A percentile compares a stretch with the other conserved stretches of the same genome.
Evolutionary conservation across 2,888 invertebrate genomes (phyloP).

Genomic region (Nudaria mundana): DNA sequence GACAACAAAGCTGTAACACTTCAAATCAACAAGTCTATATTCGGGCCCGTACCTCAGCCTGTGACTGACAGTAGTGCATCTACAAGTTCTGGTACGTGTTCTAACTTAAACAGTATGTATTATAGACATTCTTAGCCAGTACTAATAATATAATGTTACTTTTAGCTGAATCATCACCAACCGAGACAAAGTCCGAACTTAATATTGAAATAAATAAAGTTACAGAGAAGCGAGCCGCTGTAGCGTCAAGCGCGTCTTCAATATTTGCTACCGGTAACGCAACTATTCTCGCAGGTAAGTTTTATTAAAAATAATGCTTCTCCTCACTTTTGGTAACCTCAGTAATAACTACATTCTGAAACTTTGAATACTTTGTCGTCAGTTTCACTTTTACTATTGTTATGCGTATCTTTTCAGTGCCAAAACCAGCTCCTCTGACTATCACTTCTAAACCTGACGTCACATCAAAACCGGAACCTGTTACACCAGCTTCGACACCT

Average conservation of each 20-base stretch:
- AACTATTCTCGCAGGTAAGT: conserved; percentile 15
- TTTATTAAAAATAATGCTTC: no score
- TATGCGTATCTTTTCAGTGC: conserved; percentile 38
- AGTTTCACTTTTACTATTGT: no score
- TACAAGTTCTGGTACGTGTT: conserved; percentile 31
- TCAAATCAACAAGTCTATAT: conserved; percentile 35
- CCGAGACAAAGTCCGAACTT: conserved; percentile 28
- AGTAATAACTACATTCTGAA: no score
- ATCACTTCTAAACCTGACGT: conserved; percentile 17
- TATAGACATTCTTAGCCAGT: no score
- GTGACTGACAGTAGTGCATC: conserved; percentile 25
- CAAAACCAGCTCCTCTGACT: conserved; percentile 37
- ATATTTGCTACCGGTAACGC: conserved; percentile 39
- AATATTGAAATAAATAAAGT: conserved; percentile 30
- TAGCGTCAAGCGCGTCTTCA: conserved; percentile 35
- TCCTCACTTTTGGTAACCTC: no score
- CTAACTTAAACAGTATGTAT: no score
- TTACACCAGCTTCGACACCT: conserved; percentile 17
- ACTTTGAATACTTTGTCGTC: no score
- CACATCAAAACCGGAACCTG: conserved; percentile 13
- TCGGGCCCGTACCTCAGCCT: conserved; percentile 25
- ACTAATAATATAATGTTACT: no score
- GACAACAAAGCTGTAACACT: conserved; percentile 40
- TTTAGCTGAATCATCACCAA: conserved; percentile 36
- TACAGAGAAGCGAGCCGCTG: conserved; percentile 25